Evolutionary conservation across 2,113 vertebrate species (phyloP), one percentile per base, ranked within the genome.

Genomic region (Pan troglodytes): DNA sequence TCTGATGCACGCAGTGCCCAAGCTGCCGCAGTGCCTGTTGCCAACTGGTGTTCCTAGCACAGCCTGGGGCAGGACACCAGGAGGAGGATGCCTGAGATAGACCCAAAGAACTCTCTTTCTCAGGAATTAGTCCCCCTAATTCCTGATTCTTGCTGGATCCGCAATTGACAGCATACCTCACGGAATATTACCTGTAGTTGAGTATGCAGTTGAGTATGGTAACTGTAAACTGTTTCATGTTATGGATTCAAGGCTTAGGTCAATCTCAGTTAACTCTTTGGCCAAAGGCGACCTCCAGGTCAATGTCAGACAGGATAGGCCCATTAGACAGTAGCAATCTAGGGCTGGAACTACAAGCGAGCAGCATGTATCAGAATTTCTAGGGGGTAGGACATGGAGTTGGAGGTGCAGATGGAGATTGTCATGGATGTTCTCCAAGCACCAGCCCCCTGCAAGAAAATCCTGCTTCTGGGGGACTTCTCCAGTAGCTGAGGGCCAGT

Each of bases 161-260:
- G 38, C 30, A 2, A 0, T 30, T 5, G 25, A 25, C 2, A 22
- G 14, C 14, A 35, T 18, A 57, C 32, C 12, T 79, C 12, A 0
- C 5, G 4, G 55, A 9, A 1, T 20, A 57, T 57, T 10, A 12
- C 52, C 40, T 80, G 22, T 32, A 57, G 22, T 10, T 55, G 8
- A 93, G 9, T 7, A 30, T 25, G 17, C 7, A 35, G 48, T 38
- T 35, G 68, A 90, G 12, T 2, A 48, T 18, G 40, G 32, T 40
- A 23, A 38, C 27, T 38, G 16, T 1, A 27, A 40, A 35, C 23
- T 30, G 35, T 32, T n/a, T 50, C n/a, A 3, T 18, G 3, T 27
- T 22, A 2, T 40, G 75, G 8, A 17, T 27, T 25, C 6, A 12
- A 23, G 48, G 8, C 6, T 52, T 52, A 3, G 0, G 18, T 52